Conservation (phyloP, 2,888 invertebrate genomes). For the Lepeophtheirus nordmannii region DNA sequence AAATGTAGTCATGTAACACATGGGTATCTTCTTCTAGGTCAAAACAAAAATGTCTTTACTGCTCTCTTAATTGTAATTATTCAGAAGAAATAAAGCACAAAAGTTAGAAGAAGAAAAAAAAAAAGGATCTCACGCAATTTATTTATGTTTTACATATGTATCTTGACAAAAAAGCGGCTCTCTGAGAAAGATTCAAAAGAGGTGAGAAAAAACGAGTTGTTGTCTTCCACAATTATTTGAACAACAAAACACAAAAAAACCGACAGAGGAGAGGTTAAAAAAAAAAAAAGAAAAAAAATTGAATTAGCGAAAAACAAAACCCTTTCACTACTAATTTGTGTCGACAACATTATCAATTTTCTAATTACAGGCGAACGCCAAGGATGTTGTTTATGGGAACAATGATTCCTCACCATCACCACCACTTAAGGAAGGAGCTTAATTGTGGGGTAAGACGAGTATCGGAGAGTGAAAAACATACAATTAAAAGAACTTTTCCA, state of each 20-base stretch:
- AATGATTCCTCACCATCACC: neutral
- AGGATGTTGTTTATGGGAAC: conserved; percentile 7
- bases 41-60: too few relatives aligned
- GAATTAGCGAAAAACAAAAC: conserved; percentile 6
- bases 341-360: conserved; percentile 8
- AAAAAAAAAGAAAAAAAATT: neutral
- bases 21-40: too few relatives aligned
- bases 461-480: neutral
- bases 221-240: neutral
- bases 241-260: neutral
- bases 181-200: neutral
- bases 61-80: too few relatives aligned
- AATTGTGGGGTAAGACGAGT: neutral
- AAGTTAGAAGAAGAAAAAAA: too few relatives aligned
- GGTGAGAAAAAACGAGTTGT: conserved; percentile 8
- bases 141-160: too few relatives aligned
- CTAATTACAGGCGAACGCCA: conserved; percentile 8
- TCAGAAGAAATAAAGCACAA: too few relatives aligned
- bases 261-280: neutral
- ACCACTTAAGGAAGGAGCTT: neutral
- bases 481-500: neutral
- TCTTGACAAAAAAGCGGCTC: too few relatives aligned
- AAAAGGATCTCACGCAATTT: too few relatives aligned
- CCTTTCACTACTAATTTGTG: conserved; percentile 2
- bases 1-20: too few relatives aligned